Evolutionary conservation across 2,888 invertebrate genomes (phyloP).

Genomic region (Ferrisia virgata): DNA sequence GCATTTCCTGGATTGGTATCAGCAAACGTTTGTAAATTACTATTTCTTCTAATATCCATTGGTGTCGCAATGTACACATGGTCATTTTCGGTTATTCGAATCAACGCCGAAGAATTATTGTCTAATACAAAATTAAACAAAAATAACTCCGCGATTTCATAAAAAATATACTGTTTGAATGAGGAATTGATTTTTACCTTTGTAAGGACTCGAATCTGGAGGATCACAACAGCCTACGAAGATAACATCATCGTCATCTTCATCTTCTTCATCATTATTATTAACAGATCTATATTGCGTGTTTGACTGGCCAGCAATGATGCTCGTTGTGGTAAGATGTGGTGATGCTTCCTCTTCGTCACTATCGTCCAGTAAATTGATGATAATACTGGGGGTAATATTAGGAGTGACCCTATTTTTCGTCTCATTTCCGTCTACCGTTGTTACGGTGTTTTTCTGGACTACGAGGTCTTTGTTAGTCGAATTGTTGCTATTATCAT

Average conservation of each 20-base stretch:
- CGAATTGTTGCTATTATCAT: not conserved
- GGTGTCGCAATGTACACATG: not conserved
- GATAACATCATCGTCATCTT: not conserved
- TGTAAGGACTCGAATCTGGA: not conserved
- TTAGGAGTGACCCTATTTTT: not conserved
- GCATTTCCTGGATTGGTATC: not conserved
- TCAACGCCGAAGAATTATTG: not conserved
- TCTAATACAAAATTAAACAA: not conserved
- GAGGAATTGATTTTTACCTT: not conserved
- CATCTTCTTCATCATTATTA: not conserved
- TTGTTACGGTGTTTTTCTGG: too few relatives aligned
- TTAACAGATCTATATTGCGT: not conserved
- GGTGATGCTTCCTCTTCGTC: not conserved
- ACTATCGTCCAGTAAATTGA: slow-evolving; percentile 1
- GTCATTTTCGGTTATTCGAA: not conserved
- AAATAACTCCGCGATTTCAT: not conserved
- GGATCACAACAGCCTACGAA: not conserved
- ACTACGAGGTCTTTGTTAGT: too few relatives aligned
- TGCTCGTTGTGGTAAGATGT: not conserved
- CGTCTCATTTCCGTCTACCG: not conserved
- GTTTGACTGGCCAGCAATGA: not conserved
- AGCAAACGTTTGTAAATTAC: not conserved
- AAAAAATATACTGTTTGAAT: too few relatives aligned
- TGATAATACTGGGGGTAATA: not conserved
- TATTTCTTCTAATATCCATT: not conserved